phyloP scores from a whole-genome alignment of 2,797 vertebrate genomes.

The Nyctibius grandis region DNA sequence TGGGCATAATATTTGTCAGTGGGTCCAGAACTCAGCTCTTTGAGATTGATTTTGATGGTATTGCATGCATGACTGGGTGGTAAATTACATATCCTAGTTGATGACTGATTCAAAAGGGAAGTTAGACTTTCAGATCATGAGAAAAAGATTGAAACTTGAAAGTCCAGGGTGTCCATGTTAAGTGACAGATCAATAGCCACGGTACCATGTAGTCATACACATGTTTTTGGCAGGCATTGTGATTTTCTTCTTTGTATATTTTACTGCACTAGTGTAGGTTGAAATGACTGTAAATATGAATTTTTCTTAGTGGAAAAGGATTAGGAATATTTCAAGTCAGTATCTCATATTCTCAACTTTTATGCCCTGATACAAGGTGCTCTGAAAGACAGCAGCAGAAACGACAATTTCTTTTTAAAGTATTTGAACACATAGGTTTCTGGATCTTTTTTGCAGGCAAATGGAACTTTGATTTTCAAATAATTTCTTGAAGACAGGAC shows the following conservation, averaged over 20 bases:
- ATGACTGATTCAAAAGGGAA: neutral
- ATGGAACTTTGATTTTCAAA: neutral
- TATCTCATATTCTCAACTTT: neutral
- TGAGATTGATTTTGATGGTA: neutral
- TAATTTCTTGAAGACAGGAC: neutral
- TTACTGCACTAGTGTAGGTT: neutral
- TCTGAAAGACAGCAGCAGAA: neutral
- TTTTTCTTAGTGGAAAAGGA: neutral
- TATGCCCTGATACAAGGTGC: neutral
- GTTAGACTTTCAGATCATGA: neutral
- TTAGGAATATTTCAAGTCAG: neutral
- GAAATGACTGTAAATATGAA: neutral
- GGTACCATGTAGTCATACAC: rapidly evolving
- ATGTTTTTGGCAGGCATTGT: neutral
- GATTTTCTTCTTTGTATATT: neutral
- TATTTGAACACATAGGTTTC: neutral
- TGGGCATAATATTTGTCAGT: neutral
- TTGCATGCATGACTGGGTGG: neutral
- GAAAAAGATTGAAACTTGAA: neutral
- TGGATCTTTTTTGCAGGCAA: neutral
- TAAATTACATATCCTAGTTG: neutral
- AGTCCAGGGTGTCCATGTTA: neutral
- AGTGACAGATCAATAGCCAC: neutral
- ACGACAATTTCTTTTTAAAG: neutral
- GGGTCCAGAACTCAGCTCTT: neutral